phyloP scores from a whole-genome alignment of 2,797 vertebrate genomes.

The Zenarchopterus dispar region DNA sequence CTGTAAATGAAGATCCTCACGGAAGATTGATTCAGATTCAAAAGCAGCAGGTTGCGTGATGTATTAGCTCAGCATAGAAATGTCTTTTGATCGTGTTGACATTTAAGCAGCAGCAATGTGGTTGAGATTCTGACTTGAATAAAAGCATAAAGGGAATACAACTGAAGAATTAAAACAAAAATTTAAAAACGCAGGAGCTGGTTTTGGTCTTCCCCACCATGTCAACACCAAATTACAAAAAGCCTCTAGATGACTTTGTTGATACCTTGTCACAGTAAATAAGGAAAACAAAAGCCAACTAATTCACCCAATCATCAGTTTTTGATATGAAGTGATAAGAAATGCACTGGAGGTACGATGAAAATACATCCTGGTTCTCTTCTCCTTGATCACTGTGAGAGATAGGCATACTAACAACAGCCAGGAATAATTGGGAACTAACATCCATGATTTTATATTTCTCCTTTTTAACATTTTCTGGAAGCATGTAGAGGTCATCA shows the following conservation, averaged over 20 bases:
- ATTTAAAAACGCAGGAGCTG: background rate
- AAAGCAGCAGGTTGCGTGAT: background rate
- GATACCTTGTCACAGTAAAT: constrained; percentile 15
- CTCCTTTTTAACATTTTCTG: constrained; percentile 6
- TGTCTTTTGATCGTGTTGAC: background rate
- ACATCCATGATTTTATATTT: background rate
- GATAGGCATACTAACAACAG: too few relatives aligned
- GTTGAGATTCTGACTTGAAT: constrained; percentile 1
- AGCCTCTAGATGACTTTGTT: constrained; percentile 7
- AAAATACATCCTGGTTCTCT: constrained; percentile 1
- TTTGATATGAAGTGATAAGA: constrained; percentile 10
- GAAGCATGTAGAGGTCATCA: background rate
- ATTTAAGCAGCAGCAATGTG: constrained; percentile 19
- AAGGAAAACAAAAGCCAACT: constrained; percentile 13
- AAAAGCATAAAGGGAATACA: constrained; percentile 1
- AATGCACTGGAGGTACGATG: background rate
- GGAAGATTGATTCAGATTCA: constrained; percentile 8
- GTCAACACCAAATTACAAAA: constrained; percentile 16
- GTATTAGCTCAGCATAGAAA: constrained; percentile 8
- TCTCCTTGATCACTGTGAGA: too few relatives aligned
- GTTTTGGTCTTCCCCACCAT: background rate
- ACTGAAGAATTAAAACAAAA: background rate
- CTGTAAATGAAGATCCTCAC: constrained; percentile 1
- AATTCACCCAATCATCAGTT: constrained; percentile 10
- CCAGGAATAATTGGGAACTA: too few relatives aligned